Evolutionary conservation across 2,888 invertebrate species (phyloP).

Genomic region (Nowickia ferox): DNA sequence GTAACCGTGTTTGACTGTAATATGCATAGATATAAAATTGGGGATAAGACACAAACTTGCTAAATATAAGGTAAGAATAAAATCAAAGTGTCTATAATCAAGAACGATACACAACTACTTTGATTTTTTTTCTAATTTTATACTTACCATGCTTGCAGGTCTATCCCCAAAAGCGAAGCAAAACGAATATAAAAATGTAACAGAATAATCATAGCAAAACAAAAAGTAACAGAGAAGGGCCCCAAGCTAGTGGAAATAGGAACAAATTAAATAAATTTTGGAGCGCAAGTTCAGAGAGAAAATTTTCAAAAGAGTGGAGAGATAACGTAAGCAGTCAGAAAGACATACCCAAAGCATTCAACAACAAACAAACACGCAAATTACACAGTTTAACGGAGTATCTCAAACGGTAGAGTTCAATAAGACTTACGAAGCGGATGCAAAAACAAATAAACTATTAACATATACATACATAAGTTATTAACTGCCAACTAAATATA

Average conservation of each 20-base stretch:
- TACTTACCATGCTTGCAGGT: neutral
- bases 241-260: conserved; percentile 43
- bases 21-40: too few relatives aligned
- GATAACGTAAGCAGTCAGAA: conserved; percentile 26
- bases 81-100: too few relatives aligned
- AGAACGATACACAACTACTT: neutral
- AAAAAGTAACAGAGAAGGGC: conserved; percentile 25
- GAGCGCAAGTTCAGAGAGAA: conserved; percentile 56
- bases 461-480: conserved; percentile 26
- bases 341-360: conserved; percentile 46
- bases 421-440: conserved; percentile 38
- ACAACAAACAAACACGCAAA: conserved; percentile 38
- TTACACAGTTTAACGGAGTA: conserved; percentile 62
- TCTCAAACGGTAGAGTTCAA: conserved; percentile 55
- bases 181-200: conserved; percentile 16
- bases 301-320: conserved; percentile 9
- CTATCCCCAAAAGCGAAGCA: neutral
- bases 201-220: conserved; percentile 53
- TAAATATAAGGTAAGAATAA: too few relatives aligned
- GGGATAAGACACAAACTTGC: too few relatives aligned
- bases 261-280: conserved; percentile 14
- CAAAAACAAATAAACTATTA: neutral
- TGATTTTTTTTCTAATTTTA: neutral
- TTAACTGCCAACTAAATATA: conserved; percentile 6
- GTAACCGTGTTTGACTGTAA: too few relatives aligned